Conservation (phyloP, 2,888 invertebrate genomes). For the Caenorhabditis sinica region DNA sequence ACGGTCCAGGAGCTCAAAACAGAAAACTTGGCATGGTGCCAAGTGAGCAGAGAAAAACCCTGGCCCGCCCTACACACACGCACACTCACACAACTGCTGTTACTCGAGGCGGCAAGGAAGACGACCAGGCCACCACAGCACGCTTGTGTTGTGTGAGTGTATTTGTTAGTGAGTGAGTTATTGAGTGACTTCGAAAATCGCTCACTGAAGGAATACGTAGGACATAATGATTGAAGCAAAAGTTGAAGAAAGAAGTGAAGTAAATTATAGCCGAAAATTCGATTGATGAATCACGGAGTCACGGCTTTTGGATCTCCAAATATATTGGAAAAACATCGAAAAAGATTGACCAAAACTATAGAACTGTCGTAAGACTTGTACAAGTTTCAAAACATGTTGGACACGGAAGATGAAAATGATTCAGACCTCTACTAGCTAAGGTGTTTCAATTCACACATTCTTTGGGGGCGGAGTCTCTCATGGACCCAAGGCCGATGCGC, state of each 20-base stretch:
- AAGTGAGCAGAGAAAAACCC: conserved; percentile 60
- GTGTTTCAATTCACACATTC: neutral
- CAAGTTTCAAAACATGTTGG: no score
- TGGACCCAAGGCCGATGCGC: conserved; percentile 56
- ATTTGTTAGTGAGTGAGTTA: conserved; percentile 54
- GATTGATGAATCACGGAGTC: no score
- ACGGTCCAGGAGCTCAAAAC: conserved; percentile 9
- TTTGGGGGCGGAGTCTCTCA: conserved; percentile 20
- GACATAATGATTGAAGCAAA: conserved; percentile 28
- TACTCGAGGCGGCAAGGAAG: conserved; percentile 59
- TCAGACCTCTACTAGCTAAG: neutral
- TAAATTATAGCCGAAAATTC: no score
- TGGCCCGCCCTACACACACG: conserved; percentile 57
- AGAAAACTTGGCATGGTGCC: conserved; percentile 66
- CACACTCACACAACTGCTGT: conserved; percentile 63
- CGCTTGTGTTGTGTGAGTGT: conserved; percentile 50
- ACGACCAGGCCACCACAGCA: conserved; percentile 51
- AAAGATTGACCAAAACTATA: no score
- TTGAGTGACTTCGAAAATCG: conserved; percentile 57
- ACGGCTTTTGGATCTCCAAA: no score
- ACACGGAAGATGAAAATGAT: neutral
- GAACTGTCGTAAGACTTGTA: no score
- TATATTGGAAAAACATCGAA: no score
- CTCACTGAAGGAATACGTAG: conserved; percentile 42
- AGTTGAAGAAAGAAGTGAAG: conserved; percentile 27